Evolutionary conservation across 2,797 vertebrate species (phyloP).

Genomic region (Trachops cirrhosus): DNA sequence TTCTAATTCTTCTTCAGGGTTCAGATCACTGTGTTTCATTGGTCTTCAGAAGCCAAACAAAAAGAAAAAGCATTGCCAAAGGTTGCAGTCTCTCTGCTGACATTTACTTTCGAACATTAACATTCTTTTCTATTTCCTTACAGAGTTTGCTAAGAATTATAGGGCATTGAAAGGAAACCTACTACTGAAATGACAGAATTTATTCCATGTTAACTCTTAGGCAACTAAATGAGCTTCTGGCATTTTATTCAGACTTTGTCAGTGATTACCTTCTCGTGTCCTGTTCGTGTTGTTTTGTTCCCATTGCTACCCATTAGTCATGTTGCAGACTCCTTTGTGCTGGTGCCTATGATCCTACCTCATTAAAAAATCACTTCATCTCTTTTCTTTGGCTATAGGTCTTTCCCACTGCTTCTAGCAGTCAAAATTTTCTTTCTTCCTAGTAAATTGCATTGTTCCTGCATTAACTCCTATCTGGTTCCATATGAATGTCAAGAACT

Average conservation of each 20-base stretch:
- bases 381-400: not conserved
- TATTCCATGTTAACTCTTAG: constrained; percentile 8
- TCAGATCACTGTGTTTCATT: constrained; percentile 22
- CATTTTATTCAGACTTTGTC: not conserved
- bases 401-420: not conserved
- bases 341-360: not conserved
- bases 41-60: constrained; percentile 42
- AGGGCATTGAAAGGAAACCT: constrained; percentile 1
- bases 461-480: not conserved
- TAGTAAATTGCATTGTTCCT: constrained; percentile 26
- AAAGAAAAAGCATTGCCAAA: not conserved
- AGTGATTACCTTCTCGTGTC: constrained; percentile 32
- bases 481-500: not conserved
- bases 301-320: not conserved
- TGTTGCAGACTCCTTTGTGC: constrained; percentile 30
- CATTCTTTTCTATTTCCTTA: constrained; percentile 9
- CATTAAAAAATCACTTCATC: constrained; percentile 5
- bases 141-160: constrained; percentile 37
- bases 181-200: not conserved
- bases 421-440: constrained; percentile 9
- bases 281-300: constrained; percentile 23
- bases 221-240: constrained; percentile 1
- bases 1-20: constrained; percentile 22
- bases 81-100: constrained; percentile 7
- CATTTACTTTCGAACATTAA: not conserved